Evolutionary conservation across 2,888 invertebrate species (phyloP), one percentile per base, ranked within the genome.

Genomic region (Cephus nigrinus): DNA sequence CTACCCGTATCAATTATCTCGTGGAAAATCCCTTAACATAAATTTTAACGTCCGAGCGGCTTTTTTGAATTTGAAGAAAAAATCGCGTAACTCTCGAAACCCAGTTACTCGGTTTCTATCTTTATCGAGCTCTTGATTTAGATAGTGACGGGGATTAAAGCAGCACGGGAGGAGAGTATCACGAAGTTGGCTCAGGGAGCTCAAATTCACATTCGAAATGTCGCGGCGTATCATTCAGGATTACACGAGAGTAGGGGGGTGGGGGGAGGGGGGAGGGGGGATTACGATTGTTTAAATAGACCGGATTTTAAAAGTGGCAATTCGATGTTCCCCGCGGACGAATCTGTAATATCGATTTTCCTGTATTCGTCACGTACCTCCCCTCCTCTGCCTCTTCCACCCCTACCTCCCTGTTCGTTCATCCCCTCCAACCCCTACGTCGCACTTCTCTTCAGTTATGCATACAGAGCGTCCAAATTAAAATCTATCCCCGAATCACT

Each of bases 321-420:
- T 74, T 71, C 74, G 75, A 77, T 75, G 74, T 75, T 35, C 35
- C 75, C 75, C 69, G 74, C 32, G 77, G 75, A 74, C 69, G 36
- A 69, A 77, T 77, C 71, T 74, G 74, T 40, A 40, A 77, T 75
- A 77, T 74, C 36, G 77, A 77, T 75, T 77, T 77, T 73, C 77
- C 23, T 40, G 23, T 69, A 77, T 77, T 77, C 74, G 69, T 75
- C 74, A 71, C 75, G 69, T 35, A 12, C 69, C 30, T 12, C 69
- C 31, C 32, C 69, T 69, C 69, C 5, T 3, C 12, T 12, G 0
- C 0, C 12, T 35, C 35, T 35, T 12, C 12, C 12, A 1, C 35
- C 35, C 35, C 35, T 35, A 35, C 12, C 35, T 12, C 31, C 31
- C 30, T 40, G 23, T 40, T 9, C 5, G 4, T 40, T 15, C 40